Evolutionary conservation across 2,888 invertebrate species (phyloP).

Genomic region (Pherbina coryleti): DNA sequence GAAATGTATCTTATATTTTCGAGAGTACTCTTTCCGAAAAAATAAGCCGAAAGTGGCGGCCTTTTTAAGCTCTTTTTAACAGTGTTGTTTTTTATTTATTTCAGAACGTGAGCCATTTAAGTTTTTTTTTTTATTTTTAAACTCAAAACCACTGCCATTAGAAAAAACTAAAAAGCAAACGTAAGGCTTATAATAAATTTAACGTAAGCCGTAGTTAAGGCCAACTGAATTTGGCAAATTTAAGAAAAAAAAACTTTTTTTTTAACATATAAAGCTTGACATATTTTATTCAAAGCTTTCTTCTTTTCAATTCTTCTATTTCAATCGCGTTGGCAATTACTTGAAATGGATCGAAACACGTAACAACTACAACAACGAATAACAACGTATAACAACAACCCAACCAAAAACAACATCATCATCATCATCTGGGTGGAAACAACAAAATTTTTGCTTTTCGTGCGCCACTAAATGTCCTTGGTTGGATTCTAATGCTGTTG

Average conservation of each 20-base stretch:
- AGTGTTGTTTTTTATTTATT: too few species aligned
- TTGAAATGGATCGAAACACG: conserved; percentile 17
- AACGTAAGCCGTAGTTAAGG: too few species aligned
- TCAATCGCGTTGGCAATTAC: conserved; percentile 3
- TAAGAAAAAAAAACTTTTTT: neutral
- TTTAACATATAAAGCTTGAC: neutral
- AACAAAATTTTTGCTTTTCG: neutral
- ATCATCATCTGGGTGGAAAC: neutral
- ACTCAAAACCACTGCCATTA: too few species aligned
- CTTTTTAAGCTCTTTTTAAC: too few species aligned
- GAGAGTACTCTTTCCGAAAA: too few species aligned
- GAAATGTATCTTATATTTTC: too few species aligned
- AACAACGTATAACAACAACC: neutral
- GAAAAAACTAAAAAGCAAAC: too few species aligned
- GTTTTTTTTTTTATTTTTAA: too few species aligned
- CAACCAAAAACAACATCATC: conserved; percentile 34
- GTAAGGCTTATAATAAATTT: too few species aligned
- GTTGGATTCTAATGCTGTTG: neutral
- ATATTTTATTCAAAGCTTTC: neutral
- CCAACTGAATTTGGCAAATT: too few species aligned
- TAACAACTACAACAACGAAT: conserved; percentile 34
- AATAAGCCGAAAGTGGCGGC: too few species aligned
- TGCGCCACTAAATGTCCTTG: neutral
- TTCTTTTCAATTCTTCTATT: conserved; percentile 21
- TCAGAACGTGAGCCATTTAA: too few species aligned